Evolutionary conservation across 2,797 vertebrate species (phyloP), one percentile per base, ranked within the genome.

Genomic region (Oreochromis mossambicus): DNA sequence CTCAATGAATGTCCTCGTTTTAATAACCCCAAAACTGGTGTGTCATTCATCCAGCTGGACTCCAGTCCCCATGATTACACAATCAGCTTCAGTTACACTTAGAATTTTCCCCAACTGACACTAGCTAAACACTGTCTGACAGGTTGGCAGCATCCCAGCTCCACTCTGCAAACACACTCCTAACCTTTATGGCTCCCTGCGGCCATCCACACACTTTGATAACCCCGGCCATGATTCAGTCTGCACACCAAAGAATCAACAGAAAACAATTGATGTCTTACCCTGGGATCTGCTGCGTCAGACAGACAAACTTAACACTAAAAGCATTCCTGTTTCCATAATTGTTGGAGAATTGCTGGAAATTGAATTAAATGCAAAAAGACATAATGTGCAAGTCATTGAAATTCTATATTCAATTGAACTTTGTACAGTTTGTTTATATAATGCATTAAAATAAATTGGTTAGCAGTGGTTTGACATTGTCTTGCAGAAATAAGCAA

Each of bases 31-130:
- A 66, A 55, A 76, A 88, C 3, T 15, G 14, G 26, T 43, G 17
- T 9, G 58, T 76, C 88, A 77, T 91, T 91, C 70, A 83, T 85
- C 32, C 82, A 81, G 87, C 51, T 80, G 83, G 66, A 83, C 77
- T 70, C 56, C 61, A 78, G 68, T 82, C 21, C 6, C 75, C 51
- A 17, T 84, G 78, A 92, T 91, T 84, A 83, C 6, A 82, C 77
- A 80, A 87, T 93, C 83, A 89, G 84, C 83, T 85, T 81, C 76
- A 79, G 87, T 91, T 92, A 86, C 86, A 89, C 81, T 89, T 89
- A 87, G 86, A 81, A 84, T 85, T 68, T 68, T 68, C 82, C 79
- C 68, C 78, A 29, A 81, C 79, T 89, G 91, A 93, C 63, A 38
- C 61, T 32, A 88, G 80, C 84, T 82, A 87, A 92, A 89, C 83